Evolutionary conservation across 2,797 vertebrate species (phyloP), one percentile per base, ranked within the genome.

Genomic region (Cyprinodon diabolis): DNA sequence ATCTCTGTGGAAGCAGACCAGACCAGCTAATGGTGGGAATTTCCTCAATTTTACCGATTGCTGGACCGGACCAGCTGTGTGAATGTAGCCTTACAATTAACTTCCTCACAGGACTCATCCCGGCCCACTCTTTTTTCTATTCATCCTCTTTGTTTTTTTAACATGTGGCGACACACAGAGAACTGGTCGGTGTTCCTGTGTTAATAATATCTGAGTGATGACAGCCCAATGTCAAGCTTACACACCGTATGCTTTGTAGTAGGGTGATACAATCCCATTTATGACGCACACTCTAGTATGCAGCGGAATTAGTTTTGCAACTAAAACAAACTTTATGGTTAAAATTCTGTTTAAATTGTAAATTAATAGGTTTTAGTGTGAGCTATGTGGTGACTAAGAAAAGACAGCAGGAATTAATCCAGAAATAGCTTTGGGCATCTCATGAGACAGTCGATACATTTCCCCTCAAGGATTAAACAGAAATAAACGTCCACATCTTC

Each of bases 171-270:
- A 81, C 12, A 70, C 58, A 84, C 45, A 58, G 57, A 47, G 21
- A 52, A 66, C 60, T 15, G 25, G 76, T 66, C 76, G 57, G 67
- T 15, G 69, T 63, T 75, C 69, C 67, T 77, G 87, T 90, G 72
- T 86, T 90, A 89, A 92, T 93, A 94, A 92, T 94, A 90, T 92
- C 89, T 23, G 76, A 79, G 86, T 91, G 88, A 92, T 91, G 91
- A 92, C 93, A 92, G 81, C 54, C 71, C 92, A 90, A 94, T 86
- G 80, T 93, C 87, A 91, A 84, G 75, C 76, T 81, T 76, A 49
- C 89, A 95, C 91, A 95, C 90, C 90, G 84, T 78, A 75, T 66
- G 84, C 82, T 89, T 94, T 94, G 94, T 94, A 93, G 90, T 85
- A 77, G 62, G 76, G 73, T 82, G 68, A 66, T 80, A 66, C 68